phyloP scores from a whole-genome alignment of 2,888 invertebrate genomes.

The Chalcosyrphus nemorum region DNA sequence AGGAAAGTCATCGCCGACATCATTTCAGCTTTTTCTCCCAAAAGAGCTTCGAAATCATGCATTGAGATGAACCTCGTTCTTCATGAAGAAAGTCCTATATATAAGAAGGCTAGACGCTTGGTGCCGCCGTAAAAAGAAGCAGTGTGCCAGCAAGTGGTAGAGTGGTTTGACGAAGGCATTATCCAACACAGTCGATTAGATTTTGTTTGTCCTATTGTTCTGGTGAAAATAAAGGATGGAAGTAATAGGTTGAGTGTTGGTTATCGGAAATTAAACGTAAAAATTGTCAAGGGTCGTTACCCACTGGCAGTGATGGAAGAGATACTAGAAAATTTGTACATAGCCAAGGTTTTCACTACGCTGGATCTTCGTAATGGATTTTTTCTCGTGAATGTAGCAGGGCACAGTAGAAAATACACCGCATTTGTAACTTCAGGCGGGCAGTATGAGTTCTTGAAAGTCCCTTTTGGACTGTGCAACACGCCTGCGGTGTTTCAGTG shows the following conservation, averaged over 20 bases:
- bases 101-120: background rate
- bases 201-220: background rate
- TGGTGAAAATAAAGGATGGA: background rate
- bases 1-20: background rate
- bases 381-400: background rate
- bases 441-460: conserved; percentile 67
- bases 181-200: background rate
- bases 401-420: background rate
- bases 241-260: background rate
- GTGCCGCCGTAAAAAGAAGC: background rate
- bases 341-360: background rate
- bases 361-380: background rate
- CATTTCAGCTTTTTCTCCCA: background rate
- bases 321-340: background rate
- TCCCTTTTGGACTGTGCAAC: conserved; percentile 73
- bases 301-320: background rate
- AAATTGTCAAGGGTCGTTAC: background rate
- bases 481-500: conserved; percentile 74
- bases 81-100: background rate
- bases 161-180: background rate
- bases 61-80: background rate
- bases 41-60: background rate
- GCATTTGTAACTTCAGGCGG: conserved; percentile 77
- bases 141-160: background rate
- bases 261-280: background rate